These are phyloP conservation scores for Helicoverpa zea DNA, from an alignment of 1,140 invertebrate species.

Conservation along the genomic window DNA sequence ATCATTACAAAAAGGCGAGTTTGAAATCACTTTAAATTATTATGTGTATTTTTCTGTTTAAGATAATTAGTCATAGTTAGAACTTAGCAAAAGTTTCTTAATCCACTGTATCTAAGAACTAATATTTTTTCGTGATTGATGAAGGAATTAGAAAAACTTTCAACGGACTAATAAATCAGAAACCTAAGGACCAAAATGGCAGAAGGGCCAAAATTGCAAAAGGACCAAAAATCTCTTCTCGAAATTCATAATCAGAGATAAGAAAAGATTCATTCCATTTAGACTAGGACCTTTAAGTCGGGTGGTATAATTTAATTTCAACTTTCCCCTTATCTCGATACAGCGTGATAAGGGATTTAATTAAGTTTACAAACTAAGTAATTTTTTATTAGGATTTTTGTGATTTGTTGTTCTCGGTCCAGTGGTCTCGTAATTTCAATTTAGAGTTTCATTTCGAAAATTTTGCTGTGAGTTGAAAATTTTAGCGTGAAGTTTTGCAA, in stretches of 20 bases:
- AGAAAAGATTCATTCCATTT: slow-evolving; percentile 43
- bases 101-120: too few relatives aligned
- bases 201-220: too few relatives aligned
- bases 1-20: too few relatives aligned
- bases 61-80: too few relatives aligned
- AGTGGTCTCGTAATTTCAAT: slow-evolving; percentile 37
- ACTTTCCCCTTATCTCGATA: slow-evolving; percentile 48
- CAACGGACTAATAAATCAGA: too few relatives aligned
- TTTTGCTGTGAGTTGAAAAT: neutral
- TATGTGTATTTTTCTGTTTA: too few relatives aligned
- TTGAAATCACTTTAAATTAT: too few relatives aligned
- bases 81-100: too few relatives aligned
- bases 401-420: slow-evolving; percentile 24
- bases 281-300: neutral
- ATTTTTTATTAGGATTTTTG: slow-evolving; percentile 45
- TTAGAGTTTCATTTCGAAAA: slow-evolving; percentile 15
- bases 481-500: neutral
- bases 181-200: too few relatives aligned
- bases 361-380: slow-evolving; percentile 47
- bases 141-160: too few relatives aligned
- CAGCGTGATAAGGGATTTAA: slow-evolving; percentile 42
- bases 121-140: too few relatives aligned
- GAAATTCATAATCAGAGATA: slow-evolving; percentile 45
- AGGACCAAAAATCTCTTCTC: neutral
- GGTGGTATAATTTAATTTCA: slow-evolving; percentile 48